Evolutionary conservation across 2,113 vertebrate species (phyloP), one percentile per base, ranked within the genome.

Genomic region (Leiothrix lutea): DNA sequence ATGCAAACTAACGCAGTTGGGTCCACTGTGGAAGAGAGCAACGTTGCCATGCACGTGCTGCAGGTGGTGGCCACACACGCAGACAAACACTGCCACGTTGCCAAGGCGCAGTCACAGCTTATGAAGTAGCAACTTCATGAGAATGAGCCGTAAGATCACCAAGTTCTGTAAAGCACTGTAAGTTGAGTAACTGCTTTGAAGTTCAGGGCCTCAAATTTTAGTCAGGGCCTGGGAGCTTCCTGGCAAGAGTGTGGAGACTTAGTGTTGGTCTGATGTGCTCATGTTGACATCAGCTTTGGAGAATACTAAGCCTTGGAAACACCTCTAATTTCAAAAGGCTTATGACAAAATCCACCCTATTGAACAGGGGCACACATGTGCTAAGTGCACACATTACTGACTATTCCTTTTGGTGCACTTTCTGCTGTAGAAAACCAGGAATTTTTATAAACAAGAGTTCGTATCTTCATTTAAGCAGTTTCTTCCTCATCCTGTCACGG

Each of bases 401-500:
- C 75, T 64, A 35, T 51, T 86, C 16, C n/a, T 86, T 84, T 88
- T 7, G 12, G 25, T 72, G 77, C 50, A 72, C 48, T 80, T 60
- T 81, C 48, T 61, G 47, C 29, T 58, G 38, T 24, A 80, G 81
- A 86, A 88, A 87, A 50, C 12, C 57, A 80, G 75, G 71, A 70
- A 2, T 31, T 64, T 75, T 89, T 77, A 65, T 62, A 40, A 82
- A 64, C 29, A 60, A 38, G 38, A 79, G 77, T 75, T 88, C 69
- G 61, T 67, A 26, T 88, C 29, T 88, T 82, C 67, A 83, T 65
- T 67, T n/a, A 85, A 91, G 44, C 22, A 36, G 22, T 61, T 71
- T 97, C 86, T 72, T 73, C 67, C 93, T 95, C 54, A 95, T 90
- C 95, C 50, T 67, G 19, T 99, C 98, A 99, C 0, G 99, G 99